Evolutionary conservation across 2,888 invertebrate genomes (phyloP).

Genomic region (Gandaritis pyraliata): DNA sequence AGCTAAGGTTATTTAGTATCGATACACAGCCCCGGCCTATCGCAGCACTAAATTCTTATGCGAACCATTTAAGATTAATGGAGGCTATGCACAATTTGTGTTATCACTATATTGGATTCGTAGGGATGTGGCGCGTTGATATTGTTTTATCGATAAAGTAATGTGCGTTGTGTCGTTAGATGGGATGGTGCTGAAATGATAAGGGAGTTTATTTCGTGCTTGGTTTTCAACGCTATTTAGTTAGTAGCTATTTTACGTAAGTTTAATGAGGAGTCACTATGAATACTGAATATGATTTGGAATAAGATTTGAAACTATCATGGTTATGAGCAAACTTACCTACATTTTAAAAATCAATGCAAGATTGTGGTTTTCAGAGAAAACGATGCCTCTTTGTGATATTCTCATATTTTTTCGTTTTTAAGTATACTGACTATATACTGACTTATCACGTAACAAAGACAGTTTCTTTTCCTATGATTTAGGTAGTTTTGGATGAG

Average conservation of each 20-base stretch:
- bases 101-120: constrained; percentile 58
- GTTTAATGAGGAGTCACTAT: neutral
- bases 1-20: constrained; percentile 13
- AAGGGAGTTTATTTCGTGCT: constrained; percentile 10
- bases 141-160: constrained; percentile 31
- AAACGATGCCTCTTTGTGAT: too few species aligned
- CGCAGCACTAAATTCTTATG: constrained; percentile 60
- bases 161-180: constrained; percentile 20
- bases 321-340: too few species aligned
- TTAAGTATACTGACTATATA: too few species aligned
- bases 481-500: too few species aligned
- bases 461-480: too few species aligned
- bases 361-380: too few species aligned
- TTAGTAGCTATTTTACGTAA: neutral
- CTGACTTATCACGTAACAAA: too few species aligned
- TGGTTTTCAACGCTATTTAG: neutral
- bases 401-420: too few species aligned
- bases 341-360: too few species aligned
- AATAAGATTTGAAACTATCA: too few species aligned
- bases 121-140: constrained; percentile 44
- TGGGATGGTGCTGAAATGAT: constrained; percentile 17
- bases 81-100: constrained; percentile 58
- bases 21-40: constrained; percentile 30
- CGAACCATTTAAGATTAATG: constrained; percentile 61
- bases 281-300: too few species aligned